Percentiles rank a stretch among this genome's conserved stretches.
Evolutionary conservation across 2,797 vertebrate species (phyloP).

Genomic region (Heteromormyrus szaboi): DNA sequence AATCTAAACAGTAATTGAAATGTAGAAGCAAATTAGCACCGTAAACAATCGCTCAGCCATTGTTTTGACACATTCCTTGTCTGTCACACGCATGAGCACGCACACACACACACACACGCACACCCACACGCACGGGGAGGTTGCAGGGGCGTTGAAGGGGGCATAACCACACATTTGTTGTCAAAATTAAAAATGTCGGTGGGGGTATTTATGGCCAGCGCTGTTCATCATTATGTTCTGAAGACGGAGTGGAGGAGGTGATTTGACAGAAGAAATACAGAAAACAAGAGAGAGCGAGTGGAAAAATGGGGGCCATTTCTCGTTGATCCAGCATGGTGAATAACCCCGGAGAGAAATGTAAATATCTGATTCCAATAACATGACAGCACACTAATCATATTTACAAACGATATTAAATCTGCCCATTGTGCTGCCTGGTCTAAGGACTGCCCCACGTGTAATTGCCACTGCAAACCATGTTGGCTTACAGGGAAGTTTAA

Average conservation of each 20-base stretch:
- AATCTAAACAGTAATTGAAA: slow-evolving; percentile 98
- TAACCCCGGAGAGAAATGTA: slow-evolving; percentile 96
- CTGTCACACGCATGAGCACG: slow-evolving; percentile 23
- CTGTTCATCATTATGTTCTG: slow-evolving; percentile 88
- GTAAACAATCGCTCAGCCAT: slow-evolving; percentile 95
- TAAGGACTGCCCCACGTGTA: slow-evolving; percentile 86
- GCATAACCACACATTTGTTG: slow-evolving; percentile 73
- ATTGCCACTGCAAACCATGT: slow-evolving; percentile 94
- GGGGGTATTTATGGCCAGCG: slow-evolving; percentile 86
- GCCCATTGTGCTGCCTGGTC: slow-evolving; percentile 90
- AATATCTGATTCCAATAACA: slow-evolving; percentile 95
- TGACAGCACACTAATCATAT: slow-evolving; percentile 99
- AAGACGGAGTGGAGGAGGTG: slow-evolving; percentile 52
- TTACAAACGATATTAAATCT: slow-evolving; percentile 99
- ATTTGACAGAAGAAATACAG: slow-evolving; percentile 58
- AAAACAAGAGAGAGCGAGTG: slow-evolving; percentile 53
- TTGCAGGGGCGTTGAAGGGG: slow-evolving; percentile 54
- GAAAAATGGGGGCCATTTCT: slow-evolving; percentile 74
- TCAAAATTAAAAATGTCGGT: slow-evolving; percentile 77
- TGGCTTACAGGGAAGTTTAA: slow-evolving; percentile 97
- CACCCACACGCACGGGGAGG: slow-evolving; percentile 40
- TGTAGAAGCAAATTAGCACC: slow-evolving; percentile 98
- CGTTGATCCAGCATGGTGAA: slow-evolving; percentile 85
- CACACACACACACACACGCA: slow-evolving; percentile 16
- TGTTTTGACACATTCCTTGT: slow-evolving; percentile 74